Base-by-base conservation (phyloP, 2,888 invertebrate species). In the Chydorus sphaericus region DNA sequence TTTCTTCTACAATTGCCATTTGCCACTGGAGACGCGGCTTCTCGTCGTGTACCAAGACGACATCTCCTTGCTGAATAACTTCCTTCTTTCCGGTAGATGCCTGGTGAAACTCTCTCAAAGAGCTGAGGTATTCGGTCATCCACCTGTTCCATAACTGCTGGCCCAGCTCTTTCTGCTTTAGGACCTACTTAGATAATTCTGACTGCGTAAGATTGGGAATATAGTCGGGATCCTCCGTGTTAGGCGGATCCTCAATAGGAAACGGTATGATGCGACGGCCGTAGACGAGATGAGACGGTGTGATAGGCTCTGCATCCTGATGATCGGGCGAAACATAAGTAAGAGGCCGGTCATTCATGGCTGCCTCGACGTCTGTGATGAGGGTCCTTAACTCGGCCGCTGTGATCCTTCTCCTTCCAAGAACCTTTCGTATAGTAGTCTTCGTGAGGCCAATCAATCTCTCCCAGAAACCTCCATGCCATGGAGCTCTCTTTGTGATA, bases 391-490 rank as follows among this genome's bases (percentile, higher is more conserved):
- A 39, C 23, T 54, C 37, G 16, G 14, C 23, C 4, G 29, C 11
- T 6, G 3, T 23, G 2, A 53, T 23, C n/a, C 37, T 53, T 23
- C 26, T 33, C 3, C 38, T 20, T 7, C 53, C 53, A 14, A 53
- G 20, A 8, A 53, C 37, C 23, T 44, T 54, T 20, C 18, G n/a
- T 6, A 54, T 26, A 16, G 54, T 28, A 8, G 28, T 55, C 30
- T 55, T 54, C 5, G 38, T 23, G 39, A 26, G 14, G n/a, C 54
- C 38, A 2, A 54, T 18, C 18, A 54, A 16, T 8, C 54, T 18
- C 31, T 54, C 33, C 54, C 39, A 54, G 37, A 54, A 54, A 7
- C 54, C 54, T 37, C 38, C 54, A 16, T 38, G 39, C 39, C 54
- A 54, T 6, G 54, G 54, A 10, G 54, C 36, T n/a, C 54, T 37